Percentiles rank a stretch among this genome's conserved stretches.
Conservation (phyloP, 1,140 invertebrate species). For the Pachyrhynchus sulphureomaculatus region DNA sequence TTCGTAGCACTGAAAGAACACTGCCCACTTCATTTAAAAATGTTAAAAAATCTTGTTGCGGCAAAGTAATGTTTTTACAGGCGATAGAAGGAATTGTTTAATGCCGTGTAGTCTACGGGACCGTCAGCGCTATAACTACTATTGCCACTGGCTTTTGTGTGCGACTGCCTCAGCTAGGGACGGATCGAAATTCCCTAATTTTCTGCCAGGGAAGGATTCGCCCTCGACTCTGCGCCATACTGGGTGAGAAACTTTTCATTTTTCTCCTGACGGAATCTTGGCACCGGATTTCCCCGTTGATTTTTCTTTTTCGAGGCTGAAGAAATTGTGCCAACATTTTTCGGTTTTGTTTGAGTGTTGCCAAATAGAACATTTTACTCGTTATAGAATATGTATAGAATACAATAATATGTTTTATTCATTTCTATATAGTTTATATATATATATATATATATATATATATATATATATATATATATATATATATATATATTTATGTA, state of each 20-base stretch:
- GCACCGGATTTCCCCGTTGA: not conserved
- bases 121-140: slow-evolving; percentile 26
- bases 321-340: too few species aligned
- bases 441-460: too few species aligned
- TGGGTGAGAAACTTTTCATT: not conserved
- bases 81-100: not conserved
- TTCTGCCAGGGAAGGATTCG: slow-evolving; percentile 23
- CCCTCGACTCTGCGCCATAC: slow-evolving; percentile 20
- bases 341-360: too few species aligned
- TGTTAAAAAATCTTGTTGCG: slow-evolving; percentile 13
- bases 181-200: slow-evolving; percentile 29
- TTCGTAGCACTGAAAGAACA: slow-evolving; percentile 16
- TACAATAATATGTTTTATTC: too few species aligned
- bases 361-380: too few species aligned
- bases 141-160: slow-evolving; percentile 21
- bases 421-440: too few species aligned
- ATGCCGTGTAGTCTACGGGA: slow-evolving; percentile 23
- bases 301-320: too few species aligned
- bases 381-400: too few species aligned
- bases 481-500: too few species aligned
- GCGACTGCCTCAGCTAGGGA: slow-evolving; percentile 22
- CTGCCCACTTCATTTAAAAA: slow-evolving; percentile 23
- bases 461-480: too few species aligned
- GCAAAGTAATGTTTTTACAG: slow-evolving; percentile 11
- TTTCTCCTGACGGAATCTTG: not conserved